phyloP scores from a whole-genome alignment of 2,113 vertebrate genomes.

The Aix galericulata region DNA sequence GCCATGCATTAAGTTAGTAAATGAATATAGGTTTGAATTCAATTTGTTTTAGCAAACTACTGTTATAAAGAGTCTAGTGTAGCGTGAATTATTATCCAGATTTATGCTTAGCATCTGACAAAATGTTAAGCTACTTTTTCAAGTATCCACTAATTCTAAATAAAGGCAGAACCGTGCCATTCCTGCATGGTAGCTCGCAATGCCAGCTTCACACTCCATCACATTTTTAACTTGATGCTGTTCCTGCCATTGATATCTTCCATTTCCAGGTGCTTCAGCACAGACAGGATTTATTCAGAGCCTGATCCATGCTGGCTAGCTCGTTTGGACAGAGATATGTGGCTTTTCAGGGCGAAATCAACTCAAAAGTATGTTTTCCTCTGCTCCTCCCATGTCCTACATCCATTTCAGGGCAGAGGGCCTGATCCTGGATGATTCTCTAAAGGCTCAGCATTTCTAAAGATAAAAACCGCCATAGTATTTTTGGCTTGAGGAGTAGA shows the following conservation, averaged over 20 bases:
- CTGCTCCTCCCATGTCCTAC: not conserved
- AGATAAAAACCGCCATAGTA: not conserved
- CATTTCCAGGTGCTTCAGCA: not conserved
- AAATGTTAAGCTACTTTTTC: conserved; percentile 25
- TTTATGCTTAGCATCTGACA: conserved; percentile 58
- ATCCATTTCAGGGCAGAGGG: not conserved
- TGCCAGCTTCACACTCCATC: not conserved
- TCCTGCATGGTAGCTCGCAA: not conserved
- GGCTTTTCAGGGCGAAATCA: not conserved
- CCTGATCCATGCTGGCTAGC: not conserved
- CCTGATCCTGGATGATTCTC: not conserved
- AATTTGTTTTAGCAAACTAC: conserved; percentile 68
- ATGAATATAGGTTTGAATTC: conserved; percentile 67
- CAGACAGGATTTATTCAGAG: not conserved
- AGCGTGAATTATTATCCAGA: conserved; percentile 60
- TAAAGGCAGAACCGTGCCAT: not conserved
- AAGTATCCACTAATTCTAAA: conserved; percentile 49
- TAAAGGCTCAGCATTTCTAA: not conserved
- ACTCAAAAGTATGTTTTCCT: not conserved
- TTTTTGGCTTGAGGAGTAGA: not conserved
- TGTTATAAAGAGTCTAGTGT: conserved; percentile 50
- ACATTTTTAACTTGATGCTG: not conserved
- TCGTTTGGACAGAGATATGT: not conserved
- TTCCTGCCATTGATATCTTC: not conserved
- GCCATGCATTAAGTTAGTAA: conserved; percentile 60